Conservation (phyloP, 2,888 invertebrate genomes). For the Odontomyia ornata region DNA sequence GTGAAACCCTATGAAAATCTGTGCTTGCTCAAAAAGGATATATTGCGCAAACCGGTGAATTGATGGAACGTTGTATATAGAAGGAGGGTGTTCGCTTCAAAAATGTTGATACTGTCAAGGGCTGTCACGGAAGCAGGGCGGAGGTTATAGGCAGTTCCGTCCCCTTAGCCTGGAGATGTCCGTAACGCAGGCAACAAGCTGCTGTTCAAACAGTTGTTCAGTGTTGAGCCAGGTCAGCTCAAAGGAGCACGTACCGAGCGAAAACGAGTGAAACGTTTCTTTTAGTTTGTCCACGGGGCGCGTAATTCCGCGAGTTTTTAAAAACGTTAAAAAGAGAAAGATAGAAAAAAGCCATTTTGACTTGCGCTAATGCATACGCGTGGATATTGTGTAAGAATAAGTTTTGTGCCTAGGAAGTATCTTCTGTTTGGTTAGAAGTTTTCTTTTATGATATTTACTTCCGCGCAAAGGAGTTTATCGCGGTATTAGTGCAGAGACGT, state of each 20-base stretch:
- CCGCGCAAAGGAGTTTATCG: background rate
- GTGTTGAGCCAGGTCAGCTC: conserved; percentile 50
- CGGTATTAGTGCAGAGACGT: background rate
- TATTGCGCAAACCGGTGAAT: conserved; percentile 41
- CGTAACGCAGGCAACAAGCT: conserved; percentile 39
- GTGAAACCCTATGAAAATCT: conserved; percentile 36
- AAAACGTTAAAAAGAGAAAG: conserved; percentile 1
- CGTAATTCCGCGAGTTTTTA: background rate
- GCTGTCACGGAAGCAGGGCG: background rate
- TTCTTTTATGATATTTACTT: background rate
- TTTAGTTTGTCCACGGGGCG: conserved; percentile 11
- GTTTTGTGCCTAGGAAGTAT: conserved; percentile 8
- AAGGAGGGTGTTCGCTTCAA: background rate
- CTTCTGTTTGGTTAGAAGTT: background rate
- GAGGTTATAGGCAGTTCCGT: conserved; percentile 11
- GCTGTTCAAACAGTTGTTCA: conserved; percentile 43
- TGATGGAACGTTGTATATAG: background rate
- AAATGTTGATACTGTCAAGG: background rate
- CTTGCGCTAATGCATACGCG: conserved; percentile 43
- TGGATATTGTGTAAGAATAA: background rate
- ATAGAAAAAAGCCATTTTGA: conserved; percentile 27
- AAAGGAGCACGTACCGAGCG: conserved; percentile 32
- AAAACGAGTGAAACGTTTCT: conserved; percentile 22
- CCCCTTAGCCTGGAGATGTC: background rate
- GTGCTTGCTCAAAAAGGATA: conserved; percentile 28